Percentiles rank a stretch among this genome's conserved stretches.
These are phyloP conservation scores for Temnothorax ravouxi DNA, from an alignment of 2,888 invertebrate genomes.

Conservation along the genomic window DNA sequence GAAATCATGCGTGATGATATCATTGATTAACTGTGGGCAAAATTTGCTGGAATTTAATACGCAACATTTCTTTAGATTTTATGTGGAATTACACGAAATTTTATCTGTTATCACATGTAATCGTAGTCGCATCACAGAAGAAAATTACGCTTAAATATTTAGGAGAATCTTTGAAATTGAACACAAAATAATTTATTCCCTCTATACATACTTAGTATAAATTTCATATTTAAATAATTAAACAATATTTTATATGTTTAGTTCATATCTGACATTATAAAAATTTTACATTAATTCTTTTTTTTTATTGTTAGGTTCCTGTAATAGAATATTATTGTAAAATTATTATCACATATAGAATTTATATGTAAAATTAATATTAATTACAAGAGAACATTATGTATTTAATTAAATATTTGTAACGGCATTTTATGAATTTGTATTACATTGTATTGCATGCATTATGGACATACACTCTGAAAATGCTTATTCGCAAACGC, in stretches of 20 bases:
- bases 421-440: neutral
- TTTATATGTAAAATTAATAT: neutral
- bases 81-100: neutral
- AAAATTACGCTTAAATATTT: neutral
- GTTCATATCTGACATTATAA: neutral
- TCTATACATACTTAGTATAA: neutral
- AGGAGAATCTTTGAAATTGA: too few relatives aligned
- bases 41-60: neutral
- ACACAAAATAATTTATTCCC: too few relatives aligned
- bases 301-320: too few relatives aligned
- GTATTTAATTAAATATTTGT: neutral
- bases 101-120: neutral
- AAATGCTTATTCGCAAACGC: neutral
- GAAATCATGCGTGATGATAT: neutral
- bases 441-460: conserved; percentile 1
- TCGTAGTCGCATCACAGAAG: neutral
- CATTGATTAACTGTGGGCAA: neutral
- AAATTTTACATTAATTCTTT: neutral
- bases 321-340: neutral
- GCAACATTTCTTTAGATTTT: neutral
- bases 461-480: neutral
- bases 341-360: neutral
- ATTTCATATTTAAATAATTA: conserved; percentile 2
- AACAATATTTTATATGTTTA: neutral
- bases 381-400: neutral